These are phyloP conservation scores for Heliconius himera DNA, from an alignment of 1,140 invertebrate genomes.

Conservation along the genomic window DNA sequence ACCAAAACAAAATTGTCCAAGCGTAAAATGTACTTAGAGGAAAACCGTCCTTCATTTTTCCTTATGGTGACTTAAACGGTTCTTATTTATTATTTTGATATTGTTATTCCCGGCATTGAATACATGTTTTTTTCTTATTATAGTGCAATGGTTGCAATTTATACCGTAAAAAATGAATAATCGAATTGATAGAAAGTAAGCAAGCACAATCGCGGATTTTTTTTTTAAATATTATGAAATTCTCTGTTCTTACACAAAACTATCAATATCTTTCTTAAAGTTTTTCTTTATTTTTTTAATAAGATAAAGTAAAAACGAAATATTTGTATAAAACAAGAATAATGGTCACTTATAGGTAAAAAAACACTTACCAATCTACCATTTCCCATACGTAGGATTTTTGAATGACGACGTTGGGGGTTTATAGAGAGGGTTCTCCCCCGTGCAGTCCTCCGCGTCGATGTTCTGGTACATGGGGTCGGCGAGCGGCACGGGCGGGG, in stretches of 20 bases:
- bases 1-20: neutral
- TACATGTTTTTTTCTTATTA: neutral
- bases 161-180: neutral
- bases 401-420: constrained; percentile 74
- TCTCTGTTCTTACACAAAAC: too few species aligned
- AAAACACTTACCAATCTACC: constrained; percentile 56
- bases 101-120: neutral
- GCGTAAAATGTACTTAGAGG: neutral
- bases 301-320: too few species aligned
- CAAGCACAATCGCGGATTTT: too few species aligned
- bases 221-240: too few species aligned
- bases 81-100: neutral
- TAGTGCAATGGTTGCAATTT: neutral
- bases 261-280: too few species aligned
- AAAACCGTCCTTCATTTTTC: neutral
- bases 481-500: constrained; percentile 89
- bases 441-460: constrained; percentile 88
- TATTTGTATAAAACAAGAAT: too few species aligned
- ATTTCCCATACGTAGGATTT: constrained; percentile 75
- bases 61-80: neutral
- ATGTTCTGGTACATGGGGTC: constrained; percentile 93
- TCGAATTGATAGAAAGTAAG: too few species aligned
- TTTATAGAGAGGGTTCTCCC: constrained; percentile 76
- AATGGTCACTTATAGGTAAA: too few species aligned
- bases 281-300: too few species aligned